Base-by-base conservation (phyloP, 37 sponge, comb jelly and placozoan genomes). In the Ianthella basta region DNA sequence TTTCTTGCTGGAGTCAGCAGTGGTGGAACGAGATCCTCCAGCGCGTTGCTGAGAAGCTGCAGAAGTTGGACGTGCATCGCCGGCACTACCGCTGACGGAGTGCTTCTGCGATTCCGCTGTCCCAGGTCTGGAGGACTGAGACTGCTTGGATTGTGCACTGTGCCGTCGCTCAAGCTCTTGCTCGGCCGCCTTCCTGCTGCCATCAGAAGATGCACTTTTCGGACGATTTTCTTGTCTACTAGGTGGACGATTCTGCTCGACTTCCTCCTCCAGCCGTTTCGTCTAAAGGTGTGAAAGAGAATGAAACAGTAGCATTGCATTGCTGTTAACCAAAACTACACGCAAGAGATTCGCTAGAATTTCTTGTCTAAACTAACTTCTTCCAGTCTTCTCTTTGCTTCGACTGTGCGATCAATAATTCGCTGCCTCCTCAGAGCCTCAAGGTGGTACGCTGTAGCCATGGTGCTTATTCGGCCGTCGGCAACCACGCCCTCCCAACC, bases 371-470 rank as follows among this genome's bases (percentile, higher is more conserved):
- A 1, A 19, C 38, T 36, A 12, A 57, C 61, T 55, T 53, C 60
- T 33, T 56, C 72, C 36, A 83, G 41, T 60, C 37, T 85, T 56
- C 35, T 24, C 40, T 34, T 78, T 18, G 86, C 85, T 19, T 63
- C 84, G 0, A 37, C 18, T 21, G 80, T 81, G 55, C 92, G 74
- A 38, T 92, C 92, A 1, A 92, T 35, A 10, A 88, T 12, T 35
- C 92, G 73, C 63, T 92, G 92, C 54, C 60, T 85, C 55, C 92
- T 80, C 70, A 92, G 72, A 25, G 92, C 89, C 73, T 92, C 92
- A 21, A 81, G 55, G 86, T 92, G 89, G 63, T 85, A 91, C 1
- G 90, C 90, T 13, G 87, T 77, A n/a, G 75, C 78, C 78, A 69
- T 86, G 50, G 21, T 78, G n/a, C 35, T 13, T 33, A 41, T 18